A percentile compares a stretch with the other conserved stretches of the same genome.
Conservation (phyloP, 1,140 invertebrate species). For the Drosophila dunni region DNA sequence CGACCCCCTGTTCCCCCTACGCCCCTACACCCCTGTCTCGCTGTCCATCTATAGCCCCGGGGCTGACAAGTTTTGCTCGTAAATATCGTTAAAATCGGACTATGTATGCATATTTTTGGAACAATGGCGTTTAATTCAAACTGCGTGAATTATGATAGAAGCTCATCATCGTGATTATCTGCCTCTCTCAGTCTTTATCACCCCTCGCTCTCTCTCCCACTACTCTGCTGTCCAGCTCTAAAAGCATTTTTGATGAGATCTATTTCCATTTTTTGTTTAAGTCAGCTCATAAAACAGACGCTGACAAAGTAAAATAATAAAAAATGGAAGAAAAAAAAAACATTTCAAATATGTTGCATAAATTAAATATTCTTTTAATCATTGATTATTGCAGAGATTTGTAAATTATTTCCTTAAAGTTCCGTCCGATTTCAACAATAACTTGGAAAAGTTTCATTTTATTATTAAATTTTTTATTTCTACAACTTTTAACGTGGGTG, state of each 20-base stretch:
- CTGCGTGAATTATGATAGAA: constrained; percentile 67
- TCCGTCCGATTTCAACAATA: background rate
- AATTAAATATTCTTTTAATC: constrained; percentile 45
- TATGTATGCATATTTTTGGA: constrained; percentile 40
- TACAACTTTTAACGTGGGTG: constrained; percentile 6
- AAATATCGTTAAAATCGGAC: constrained; percentile 53
- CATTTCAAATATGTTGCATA: constrained; percentile 73
- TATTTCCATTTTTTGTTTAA: background rate
- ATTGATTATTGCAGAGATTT: constrained; percentile 12
- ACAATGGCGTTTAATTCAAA: constrained; percentile 78
- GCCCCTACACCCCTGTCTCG: background rate
- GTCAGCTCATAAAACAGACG: constrained; percentile 39
- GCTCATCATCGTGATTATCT: constrained; percentile 58
- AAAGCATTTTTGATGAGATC: constrained; percentile 6
- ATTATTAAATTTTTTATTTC: constrained; percentile 9
- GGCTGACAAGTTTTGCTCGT: constrained; percentile 41
- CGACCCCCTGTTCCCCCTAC: background rate
- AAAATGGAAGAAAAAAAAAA: constrained; percentile 26
- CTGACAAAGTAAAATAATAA: constrained; percentile 14
- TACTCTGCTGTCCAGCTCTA: background rate
- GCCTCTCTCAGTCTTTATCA: constrained; percentile 30
- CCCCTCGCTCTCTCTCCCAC: background rate
- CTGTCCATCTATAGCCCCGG: background rate
- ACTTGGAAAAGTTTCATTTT: constrained; percentile 5
- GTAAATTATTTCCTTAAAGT: constrained; percentile 49